Evolutionary conservation across 2,113 vertebrate species (phyloP).

Genomic region (Pedionomus torquatus): DNA sequence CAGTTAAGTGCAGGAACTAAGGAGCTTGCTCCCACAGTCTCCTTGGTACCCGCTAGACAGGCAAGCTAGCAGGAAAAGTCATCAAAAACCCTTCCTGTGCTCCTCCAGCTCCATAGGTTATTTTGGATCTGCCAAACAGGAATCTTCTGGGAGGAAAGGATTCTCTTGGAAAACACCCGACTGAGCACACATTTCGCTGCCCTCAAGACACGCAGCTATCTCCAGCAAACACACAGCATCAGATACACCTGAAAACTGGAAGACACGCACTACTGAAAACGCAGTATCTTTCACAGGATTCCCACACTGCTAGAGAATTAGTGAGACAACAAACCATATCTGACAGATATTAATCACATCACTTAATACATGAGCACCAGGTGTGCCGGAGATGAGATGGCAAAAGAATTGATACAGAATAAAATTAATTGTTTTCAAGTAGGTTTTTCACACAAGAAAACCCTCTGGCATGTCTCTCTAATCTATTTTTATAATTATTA

Average conservation of each 20-base stretch:
- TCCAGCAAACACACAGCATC: background rate
- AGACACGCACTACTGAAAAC: background rate
- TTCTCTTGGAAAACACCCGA: background rate
- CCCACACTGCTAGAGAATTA: background rate
- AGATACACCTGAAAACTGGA: background rate
- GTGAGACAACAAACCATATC: conserved; percentile 14
- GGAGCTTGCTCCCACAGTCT: background rate
- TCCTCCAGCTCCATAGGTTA: background rate
- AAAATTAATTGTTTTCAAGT: conserved; percentile 13
- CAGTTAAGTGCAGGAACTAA: background rate
- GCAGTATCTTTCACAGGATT: background rate
- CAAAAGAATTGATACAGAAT: background rate
- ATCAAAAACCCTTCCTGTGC: background rate
- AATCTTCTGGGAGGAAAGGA: background rate
- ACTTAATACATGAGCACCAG: conserved; percentile 8
- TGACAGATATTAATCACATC: conserved; percentile 48
- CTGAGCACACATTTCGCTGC: background rate
- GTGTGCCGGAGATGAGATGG: background rate
- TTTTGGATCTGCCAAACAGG: background rate
- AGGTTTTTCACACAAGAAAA: background rate
- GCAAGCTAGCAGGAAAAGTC: background rate
- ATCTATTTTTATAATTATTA: background rate
- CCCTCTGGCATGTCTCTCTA: background rate
- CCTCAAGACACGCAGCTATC: background rate
- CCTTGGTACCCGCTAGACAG: background rate